A percentile compares a stretch with the other conserved stretches of the same genome.
These are phyloP conservation scores for Lomographa bimaculata DNA, from an alignment of 2,888 invertebrate species.

Conservation along the genomic window DNA sequence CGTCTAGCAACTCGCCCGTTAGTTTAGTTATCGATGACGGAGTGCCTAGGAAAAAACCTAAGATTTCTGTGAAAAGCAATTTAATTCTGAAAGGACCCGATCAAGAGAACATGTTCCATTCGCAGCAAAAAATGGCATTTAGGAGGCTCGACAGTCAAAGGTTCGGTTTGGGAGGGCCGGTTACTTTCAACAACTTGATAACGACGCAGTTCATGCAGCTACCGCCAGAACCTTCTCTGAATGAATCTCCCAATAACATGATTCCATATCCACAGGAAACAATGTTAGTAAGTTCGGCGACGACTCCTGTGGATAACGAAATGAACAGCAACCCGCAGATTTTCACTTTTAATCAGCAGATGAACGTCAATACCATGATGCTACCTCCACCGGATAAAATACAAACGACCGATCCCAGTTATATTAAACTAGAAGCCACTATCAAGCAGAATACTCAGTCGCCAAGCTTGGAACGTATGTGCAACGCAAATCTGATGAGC, in stretches of 20 bases:
- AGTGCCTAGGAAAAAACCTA: constrained; percentile 72
- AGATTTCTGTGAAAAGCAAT: constrained; percentile 80
- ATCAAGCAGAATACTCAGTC: constrained; percentile 78
- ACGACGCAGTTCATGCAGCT: constrained; percentile 77
- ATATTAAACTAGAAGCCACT: constrained; percentile 73
- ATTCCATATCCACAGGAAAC: constrained; percentile 65
- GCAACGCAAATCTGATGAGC: constrained; percentile 65
- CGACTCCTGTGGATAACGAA: constrained; percentile 60
- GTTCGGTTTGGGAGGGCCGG: constrained; percentile 66
- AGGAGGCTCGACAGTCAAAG: constrained; percentile 69
- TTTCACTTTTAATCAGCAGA: constrained; percentile 70
- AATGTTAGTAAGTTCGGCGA: constrained; percentile 55
- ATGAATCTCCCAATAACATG: constrained; percentile 64
- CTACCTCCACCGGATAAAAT: constrained; percentile 68
- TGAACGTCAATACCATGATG: constrained; percentile 66
- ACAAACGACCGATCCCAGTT: constrained; percentile 68
- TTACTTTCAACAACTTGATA: constrained; percentile 75
- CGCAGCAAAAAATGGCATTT: constrained; percentile 78
- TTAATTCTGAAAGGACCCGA: constrained; percentile 77
- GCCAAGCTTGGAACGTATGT: constrained; percentile 73
- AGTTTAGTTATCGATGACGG: constrained; percentile 62
- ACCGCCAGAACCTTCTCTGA: constrained; percentile 62
- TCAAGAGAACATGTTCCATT: constrained; percentile 77
- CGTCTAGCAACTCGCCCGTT: constrained; percentile 68
- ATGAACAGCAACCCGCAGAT: constrained; percentile 61